A percentile compares a stretch with the other conserved stretches of the same genome.
Conservation (phyloP, 2,113 vertebrate genomes). For the Ivindomyrus marchei region DNA sequence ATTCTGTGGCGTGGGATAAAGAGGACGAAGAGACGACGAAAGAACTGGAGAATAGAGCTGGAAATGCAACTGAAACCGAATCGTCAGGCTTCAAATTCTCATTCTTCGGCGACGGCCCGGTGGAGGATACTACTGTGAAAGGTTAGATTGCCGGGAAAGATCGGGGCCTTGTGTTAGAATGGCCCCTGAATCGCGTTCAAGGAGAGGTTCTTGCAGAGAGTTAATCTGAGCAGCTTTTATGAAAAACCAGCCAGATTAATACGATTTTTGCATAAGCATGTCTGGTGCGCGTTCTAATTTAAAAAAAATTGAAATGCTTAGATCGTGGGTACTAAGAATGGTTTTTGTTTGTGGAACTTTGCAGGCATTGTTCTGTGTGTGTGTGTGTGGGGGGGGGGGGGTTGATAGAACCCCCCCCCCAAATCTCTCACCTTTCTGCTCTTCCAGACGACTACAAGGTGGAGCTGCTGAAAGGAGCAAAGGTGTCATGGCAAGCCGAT, state of each 20-base stretch:
- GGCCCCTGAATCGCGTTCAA: not conserved
- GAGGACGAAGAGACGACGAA: slow-evolving; percentile 18
- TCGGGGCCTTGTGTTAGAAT: not conserved
- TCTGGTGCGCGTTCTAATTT: not conserved
- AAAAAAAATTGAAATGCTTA: not conserved
- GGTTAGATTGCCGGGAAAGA: slow-evolving; percentile 31
- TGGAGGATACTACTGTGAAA: slow-evolving; percentile 27
- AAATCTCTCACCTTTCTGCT: not conserved
- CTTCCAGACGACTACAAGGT: slow-evolving; percentile 61
- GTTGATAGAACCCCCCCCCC: not conserved
- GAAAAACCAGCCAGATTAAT: not conserved
- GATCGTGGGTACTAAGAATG: not conserved
- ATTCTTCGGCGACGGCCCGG: slow-evolving; percentile 66
- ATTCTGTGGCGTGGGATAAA: slow-evolving; percentile 31
- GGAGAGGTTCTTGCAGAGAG: not conserved
- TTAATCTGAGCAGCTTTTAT: not conserved
- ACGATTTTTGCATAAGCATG: not conserved
- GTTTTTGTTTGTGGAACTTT: not conserved
- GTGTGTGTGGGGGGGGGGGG: not conserved
- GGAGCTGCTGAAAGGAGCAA: slow-evolving; percentile 57
- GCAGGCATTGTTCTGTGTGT: not conserved
- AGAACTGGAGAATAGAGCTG: not conserved
- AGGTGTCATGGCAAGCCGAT: slow-evolving; percentile 71
- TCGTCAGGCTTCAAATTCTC: slow-evolving; percentile 70
- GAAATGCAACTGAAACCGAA: slow-evolving; percentile 20